Evolutionary conservation across 2,888 invertebrate species (phyloP), one percentile per base, ranked within the genome.

Genomic region (Diabrotica balteata): DNA sequence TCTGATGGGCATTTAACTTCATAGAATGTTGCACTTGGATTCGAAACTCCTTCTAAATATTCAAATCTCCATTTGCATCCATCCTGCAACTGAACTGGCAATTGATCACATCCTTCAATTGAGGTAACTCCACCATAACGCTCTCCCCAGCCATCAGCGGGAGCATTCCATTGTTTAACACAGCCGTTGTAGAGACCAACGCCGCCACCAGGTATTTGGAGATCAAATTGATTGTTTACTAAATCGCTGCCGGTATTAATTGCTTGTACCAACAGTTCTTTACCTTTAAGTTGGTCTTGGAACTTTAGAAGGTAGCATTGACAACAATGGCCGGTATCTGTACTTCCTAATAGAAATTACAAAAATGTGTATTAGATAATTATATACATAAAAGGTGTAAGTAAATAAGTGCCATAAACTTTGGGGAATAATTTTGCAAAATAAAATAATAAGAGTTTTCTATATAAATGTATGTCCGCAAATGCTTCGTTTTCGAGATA

Each of bases 141-240:
- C 43, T 71, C 68, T 11, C 73, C 73, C 75, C 75, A 75, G 9
- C 73, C 75, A 50, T 63, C 58, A 50, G 54, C 60, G 10, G 73
- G 67, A 8, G 73, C 68, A 46, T 69, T 66, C 75, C 75, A 75
- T 65, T 75, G 75, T 8, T 53, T 47, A 8, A 59, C 22, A 43
- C 75, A 75, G 6, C 75, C 74, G 45, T 63, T 68, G 43, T 65
- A 69, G 10, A 72, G 62, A 32, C 75, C 75, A n/a, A 75, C 73
- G n/a, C 75, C 75, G 11, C 68, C 75, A 49, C 76, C 76, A 32
- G 75, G 76, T 42, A 75, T 73, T 46, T 73, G 73, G 42, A 75
- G 59, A 65, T 76, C 76, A 52, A 76, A 75, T 55, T 75, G 74
- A 63, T 73, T 75, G 42, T 66, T 49, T 7, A 63, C 59, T 54